Base-by-base conservation (phyloP, 2,797 vertebrate genomes). In the Gambusia yucatana region DNA sequence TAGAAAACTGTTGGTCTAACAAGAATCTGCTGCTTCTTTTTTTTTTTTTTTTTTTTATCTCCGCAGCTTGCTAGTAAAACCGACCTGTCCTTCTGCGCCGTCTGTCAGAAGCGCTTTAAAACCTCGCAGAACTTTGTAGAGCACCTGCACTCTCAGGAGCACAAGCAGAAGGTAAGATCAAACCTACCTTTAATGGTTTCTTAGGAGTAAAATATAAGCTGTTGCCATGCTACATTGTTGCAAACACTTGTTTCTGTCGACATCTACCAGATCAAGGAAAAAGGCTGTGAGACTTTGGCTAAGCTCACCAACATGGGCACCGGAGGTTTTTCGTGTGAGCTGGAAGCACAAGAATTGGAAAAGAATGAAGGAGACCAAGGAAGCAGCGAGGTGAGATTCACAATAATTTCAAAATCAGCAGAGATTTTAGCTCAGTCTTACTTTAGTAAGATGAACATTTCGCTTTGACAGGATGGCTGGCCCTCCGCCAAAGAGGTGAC, bases 91-190 rank as follows among this genome's bases (percentile, higher is more conserved):
- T 97, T 96, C 91, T 99, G 98, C 92, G 97, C 97, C 0, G 86
- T 97, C 81, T 99, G 98, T 90, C 97, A 95, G 93, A 97, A 96
- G 81, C 96, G 96, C 86, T 99, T 99, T 95, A 97, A 95, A 92
- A 98, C 96, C 8, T 96, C 98, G 2, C 96, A 97, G 92, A 97
- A 97, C 78, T 99, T 99, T 71, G 95, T 99, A 88, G 97, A 98
- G 83, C 98, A 99, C 55, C 95, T 99, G 94, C 97, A 98, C 91
- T 97, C 97, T 16, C 91, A 94, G 72, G 97, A 97, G 73, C 98
- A 99, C 92, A 96, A 97, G 81, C 96, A 97, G 83, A 96, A 95
- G 86, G 95, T 96, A 9, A 80, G 95, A 96, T 88, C 96, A 97
- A 96, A 97, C 98, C 91, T 71, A 22, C 57, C 10, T 14, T 36